Conservation (phyloP, 1,140 invertebrate genomes). For the Anthonomus grandis region DNA sequence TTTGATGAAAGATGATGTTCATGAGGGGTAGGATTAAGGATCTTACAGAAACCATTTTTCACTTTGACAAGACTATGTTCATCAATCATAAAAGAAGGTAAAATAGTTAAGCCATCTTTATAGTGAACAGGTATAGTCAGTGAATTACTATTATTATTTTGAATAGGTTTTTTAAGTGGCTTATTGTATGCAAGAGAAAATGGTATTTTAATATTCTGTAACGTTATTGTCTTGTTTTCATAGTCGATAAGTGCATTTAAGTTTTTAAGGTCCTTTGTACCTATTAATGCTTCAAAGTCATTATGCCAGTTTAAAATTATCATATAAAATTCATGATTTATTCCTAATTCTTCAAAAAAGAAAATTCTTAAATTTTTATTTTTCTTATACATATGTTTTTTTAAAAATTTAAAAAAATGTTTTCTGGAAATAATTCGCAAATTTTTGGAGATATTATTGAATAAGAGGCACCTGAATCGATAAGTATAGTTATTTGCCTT, state of each 20-base stretch:
- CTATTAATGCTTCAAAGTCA: constrained; percentile 4
- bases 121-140: neutral
- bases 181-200: constrained; percentile 9
- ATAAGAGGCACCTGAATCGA: no score
- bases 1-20: neutral
- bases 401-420: no score
- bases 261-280: neutral
- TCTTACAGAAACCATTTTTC: no score
- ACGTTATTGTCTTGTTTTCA: constrained; percentile 1
- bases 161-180: neutral
- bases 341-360: constrained; percentile 3
- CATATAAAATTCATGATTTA: neutral
- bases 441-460: no score
- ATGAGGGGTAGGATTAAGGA: neutral
- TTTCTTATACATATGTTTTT: neutral
- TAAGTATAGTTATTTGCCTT: no score
- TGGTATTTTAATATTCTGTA: neutral
- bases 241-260: constrained; percentile 2
- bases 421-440: no score
- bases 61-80: neutral
- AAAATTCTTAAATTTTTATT: neutral
- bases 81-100: neutral
- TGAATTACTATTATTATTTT: neutral
- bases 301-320: constrained; percentile 2
- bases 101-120: neutral